Conservation (phyloP, 1,140 invertebrate genomes). For the Meteorus sp. region DNA sequence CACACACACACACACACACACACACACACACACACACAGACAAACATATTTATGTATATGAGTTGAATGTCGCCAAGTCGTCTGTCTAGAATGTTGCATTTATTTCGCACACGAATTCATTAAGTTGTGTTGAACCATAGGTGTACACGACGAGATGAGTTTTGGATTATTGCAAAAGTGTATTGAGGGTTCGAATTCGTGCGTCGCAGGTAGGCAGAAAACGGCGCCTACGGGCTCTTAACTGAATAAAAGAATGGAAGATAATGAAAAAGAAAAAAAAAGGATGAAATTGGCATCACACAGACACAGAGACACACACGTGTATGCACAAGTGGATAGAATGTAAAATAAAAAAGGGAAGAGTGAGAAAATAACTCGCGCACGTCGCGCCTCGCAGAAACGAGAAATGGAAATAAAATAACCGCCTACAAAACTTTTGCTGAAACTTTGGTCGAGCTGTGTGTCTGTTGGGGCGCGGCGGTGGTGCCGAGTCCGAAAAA, state of each 20-base stretch:
- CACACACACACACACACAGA: conserved; percentile 5
- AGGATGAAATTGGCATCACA: background rate
- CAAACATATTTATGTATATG: too few species aligned
- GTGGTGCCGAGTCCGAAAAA: too few species aligned
- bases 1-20: conserved; percentile 6
- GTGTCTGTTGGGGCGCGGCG: too few species aligned
- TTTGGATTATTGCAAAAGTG: too few species aligned
- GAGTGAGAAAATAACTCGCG: background rate
- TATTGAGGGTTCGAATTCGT: background rate
- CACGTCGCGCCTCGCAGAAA: too few species aligned
- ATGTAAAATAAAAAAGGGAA: conserved; percentile 3
- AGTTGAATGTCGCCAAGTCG: conserved; percentile 8
- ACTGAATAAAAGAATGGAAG: background rate
- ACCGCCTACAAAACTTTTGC: background rate
- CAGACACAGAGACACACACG: background rate
- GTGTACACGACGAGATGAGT: too few species aligned
- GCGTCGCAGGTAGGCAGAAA: conserved; percentile 15
- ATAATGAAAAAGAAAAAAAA: conserved; percentile 16
- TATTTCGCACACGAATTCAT: conserved; percentile 9
- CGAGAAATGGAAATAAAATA: conserved; percentile 9
- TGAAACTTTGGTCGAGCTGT: background rate
- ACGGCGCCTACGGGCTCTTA: conserved; percentile 15
- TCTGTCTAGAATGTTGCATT: conserved; percentile 1
- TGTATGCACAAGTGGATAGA: background rate
- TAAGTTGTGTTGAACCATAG: background rate